Evolutionary conservation across 1,140 invertebrate genomes (phyloP).

Genomic region (Hydropsyche tenuis): DNA sequence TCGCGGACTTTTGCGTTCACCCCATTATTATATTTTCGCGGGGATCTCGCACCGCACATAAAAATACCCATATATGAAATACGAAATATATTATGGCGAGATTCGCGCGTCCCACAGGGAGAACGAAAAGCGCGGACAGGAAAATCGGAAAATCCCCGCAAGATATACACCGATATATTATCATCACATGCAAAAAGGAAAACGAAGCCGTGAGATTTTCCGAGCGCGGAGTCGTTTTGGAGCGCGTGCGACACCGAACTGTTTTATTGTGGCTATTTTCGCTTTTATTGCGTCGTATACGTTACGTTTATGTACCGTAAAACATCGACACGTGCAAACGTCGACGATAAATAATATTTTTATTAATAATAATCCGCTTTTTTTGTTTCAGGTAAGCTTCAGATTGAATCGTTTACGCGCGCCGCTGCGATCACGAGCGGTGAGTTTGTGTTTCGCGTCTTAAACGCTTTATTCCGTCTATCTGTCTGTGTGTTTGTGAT

Average conservation of each 20-base stretch:
- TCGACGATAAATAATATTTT: neutral
- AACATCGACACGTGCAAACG: neutral
- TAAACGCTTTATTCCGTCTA: neutral
- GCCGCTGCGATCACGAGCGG: neutral
- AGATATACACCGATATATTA: neutral
- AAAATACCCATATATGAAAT: neutral
- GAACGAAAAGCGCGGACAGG: neutral
- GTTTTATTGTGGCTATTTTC: slow-evolving; percentile 37
- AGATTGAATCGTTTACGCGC: neutral
- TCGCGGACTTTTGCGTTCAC: slow-evolving; percentile 43
- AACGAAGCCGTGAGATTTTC: slow-evolving; percentile 6
- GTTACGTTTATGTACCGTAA: neutral
- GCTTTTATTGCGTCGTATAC: neutral
- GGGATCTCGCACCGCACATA: neutral
- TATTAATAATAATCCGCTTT: neutral
- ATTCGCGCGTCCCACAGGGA: slow-evolving; percentile 23
- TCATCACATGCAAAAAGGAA: too few species aligned
- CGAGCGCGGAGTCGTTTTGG: slow-evolving; percentile 7
- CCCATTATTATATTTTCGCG: slow-evolving; percentile 31
- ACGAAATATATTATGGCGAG: too few species aligned
- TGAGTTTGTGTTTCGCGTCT: neutral
- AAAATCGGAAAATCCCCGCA: neutral
- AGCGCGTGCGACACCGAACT: neutral
- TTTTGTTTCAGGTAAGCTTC: slow-evolving; percentile 31
- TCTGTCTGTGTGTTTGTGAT: neutral